Evolutionary conservation across 2,888 invertebrate species (phyloP), one percentile per base, ranked within the genome.

Genomic region (Callinectes sapidus): DNA sequence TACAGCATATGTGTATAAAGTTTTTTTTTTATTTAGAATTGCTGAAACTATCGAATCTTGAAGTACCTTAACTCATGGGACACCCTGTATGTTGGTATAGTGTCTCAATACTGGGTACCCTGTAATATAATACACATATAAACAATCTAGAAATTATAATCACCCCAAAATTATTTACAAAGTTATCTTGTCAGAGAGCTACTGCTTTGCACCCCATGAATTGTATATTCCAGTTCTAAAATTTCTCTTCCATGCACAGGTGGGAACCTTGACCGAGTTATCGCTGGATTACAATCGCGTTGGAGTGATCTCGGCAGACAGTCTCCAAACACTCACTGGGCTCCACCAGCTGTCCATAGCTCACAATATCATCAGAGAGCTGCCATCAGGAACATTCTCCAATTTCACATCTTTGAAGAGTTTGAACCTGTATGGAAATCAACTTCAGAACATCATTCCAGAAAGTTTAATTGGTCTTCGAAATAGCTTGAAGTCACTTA

Each of bases 221-320:
- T 61, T 61, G 5, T 5, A 39, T 39, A 23, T 61, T 61, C 61
- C 18, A 61, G 23, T 61, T 61, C 5, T 23, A 61, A 61, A 23
- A 23, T 61, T 87, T 54, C 87, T 35, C 28, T 35, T 18, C 54
- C 55, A 13, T 23, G 32, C 8, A 13, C 92, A 93, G 92, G 92
- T 93, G 54, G 18, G 48, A 71, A 93, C 86, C 16, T 90, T 93
- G 86, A 93, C 87, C 35, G 48, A 86, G 54, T 96, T 98, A 48
- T 98, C 98, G 95, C 96, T 98, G 91, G 98, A 98, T 91, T 97
- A 97, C 94, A 98, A 98, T 95, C 97, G 97, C 95, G 97, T 98
- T 6, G 98, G 98, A 0, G 98, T 98, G 0, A 96, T 98, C 86
- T 98, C 98, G 0, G 97, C 97, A 14, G 98, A 98, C 95, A 97